A percentile compares a stretch with the other conserved stretches of the same genome.
phyloP scores from a whole-genome alignment of 2,113 vertebrate species.

The Ammospiza caudacuta region DNA sequence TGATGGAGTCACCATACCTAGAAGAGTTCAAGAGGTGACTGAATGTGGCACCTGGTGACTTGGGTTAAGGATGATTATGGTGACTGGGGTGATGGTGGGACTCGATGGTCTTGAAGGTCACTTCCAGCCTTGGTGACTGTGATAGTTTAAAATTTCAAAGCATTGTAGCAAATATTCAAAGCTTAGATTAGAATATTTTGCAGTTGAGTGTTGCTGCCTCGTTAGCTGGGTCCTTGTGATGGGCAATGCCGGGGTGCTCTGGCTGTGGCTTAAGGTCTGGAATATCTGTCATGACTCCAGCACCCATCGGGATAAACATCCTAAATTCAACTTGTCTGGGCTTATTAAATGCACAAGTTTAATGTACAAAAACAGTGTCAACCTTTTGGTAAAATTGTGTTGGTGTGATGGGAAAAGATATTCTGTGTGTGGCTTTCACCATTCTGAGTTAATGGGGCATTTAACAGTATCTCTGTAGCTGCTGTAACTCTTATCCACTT shows the following conservation, averaged over 20 bases:
- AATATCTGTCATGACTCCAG: neutral
- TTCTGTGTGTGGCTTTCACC: neutral
- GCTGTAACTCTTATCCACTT: neutral
- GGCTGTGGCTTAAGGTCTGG: neutral
- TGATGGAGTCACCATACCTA: neutral
- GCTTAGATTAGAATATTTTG: neutral
- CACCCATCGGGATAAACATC: neutral
- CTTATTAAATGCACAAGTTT: neutral
- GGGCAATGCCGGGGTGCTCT: neutral
- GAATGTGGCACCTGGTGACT: neutral
- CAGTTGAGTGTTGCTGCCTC: neutral
- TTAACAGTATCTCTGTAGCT: neutral
- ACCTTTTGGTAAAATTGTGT: neutral
- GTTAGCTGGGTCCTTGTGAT: neutral
- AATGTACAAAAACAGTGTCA: neutral
- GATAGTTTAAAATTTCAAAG: neutral
- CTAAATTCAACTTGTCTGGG: neutral
- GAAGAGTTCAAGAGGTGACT: neutral
- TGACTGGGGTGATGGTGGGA: neutral
- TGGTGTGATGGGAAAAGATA: neutral
- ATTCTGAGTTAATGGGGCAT: neutral
- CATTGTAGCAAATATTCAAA: neutral
- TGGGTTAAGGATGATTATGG: neutral
- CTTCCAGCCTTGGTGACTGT: neutral
- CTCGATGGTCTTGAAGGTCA: rapidly evolving